phyloP scores from a whole-genome alignment of 2,888 invertebrate genomes.

The Drosophila quinaria region DNA sequence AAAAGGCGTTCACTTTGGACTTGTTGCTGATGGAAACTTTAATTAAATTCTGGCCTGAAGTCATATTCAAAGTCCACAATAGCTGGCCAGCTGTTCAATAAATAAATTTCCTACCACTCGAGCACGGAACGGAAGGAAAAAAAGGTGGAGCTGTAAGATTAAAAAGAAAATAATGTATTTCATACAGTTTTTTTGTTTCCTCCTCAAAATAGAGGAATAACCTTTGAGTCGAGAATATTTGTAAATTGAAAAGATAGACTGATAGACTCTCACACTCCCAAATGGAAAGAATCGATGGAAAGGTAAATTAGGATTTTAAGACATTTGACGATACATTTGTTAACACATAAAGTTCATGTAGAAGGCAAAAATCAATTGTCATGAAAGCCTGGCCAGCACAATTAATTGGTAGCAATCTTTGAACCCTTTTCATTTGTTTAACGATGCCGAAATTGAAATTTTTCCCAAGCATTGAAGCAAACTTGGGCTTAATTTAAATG shows the following conservation, averaged over 20 bases:
- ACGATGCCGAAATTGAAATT: constrained; percentile 45
- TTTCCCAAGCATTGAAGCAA: constrained; percentile 41
- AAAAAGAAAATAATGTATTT: background rate
- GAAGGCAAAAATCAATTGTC: constrained; percentile 40
- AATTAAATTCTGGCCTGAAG: constrained; percentile 53
- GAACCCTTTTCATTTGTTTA: constrained; percentile 44
- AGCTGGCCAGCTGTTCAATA: constrained; percentile 35
- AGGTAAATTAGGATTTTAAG: background rate
- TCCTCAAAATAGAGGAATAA: background rate
- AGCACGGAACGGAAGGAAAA: background rate
- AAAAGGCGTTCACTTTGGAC: background rate
- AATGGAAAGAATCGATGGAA: background rate
- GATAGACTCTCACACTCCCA: background rate
- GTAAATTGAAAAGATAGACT: background rate
- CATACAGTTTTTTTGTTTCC: background rate
- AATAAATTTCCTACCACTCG: constrained; percentile 38
- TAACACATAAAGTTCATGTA: background rate
- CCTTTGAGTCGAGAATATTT: background rate
- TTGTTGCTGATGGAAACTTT: constrained; percentile 39
- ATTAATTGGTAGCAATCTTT: constrained; percentile 45
- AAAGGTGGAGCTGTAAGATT: background rate
- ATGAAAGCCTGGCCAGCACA: constrained; percentile 27
- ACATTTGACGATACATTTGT: constrained; percentile 10
- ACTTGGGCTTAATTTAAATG: constrained; percentile 64
- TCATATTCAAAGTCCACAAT: constrained; percentile 31